Evolutionary conservation across 2,797 vertebrate genomes (phyloP).

Genomic region (Kryptolebias ocellatus): DNA sequence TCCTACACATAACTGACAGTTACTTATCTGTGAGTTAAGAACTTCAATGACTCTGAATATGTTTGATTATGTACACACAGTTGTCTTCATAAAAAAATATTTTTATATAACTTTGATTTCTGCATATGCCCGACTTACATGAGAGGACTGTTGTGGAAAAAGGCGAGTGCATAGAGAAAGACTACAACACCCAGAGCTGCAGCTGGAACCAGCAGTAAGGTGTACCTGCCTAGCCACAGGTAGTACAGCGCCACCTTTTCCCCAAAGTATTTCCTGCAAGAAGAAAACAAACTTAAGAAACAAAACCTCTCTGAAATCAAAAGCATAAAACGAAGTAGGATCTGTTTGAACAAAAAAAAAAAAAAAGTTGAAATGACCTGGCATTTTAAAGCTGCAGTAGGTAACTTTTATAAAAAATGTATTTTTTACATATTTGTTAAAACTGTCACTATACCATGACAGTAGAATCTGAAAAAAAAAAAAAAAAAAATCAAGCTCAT

Average conservation of each 20-base stretch:
- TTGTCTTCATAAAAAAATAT: no score
- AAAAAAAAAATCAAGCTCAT: no score
- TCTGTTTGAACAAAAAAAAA: not conserved
- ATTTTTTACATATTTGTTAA: no score
- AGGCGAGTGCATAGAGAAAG: constrained; percentile 84
- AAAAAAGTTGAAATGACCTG: no score
- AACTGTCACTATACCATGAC: no score
- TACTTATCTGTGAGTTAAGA: no score
- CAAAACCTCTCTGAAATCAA: not conserved
- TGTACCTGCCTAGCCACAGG: constrained; percentile 95
- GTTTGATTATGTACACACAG: no score
- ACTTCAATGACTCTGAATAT: no score
- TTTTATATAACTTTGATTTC: not conserved
- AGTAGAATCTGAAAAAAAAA: no score
- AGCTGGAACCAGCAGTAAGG: constrained; percentile 84
- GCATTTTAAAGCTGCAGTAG: no score
- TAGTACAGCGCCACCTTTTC: constrained; percentile 95
- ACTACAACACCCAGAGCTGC: constrained; percentile 78
- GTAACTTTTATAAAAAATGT: no score
- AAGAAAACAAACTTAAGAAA: not conserved
- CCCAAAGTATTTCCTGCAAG: constrained; percentile 89
- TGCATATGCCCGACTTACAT: constrained; percentile 81
- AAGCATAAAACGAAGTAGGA: not conserved
- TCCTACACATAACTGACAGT: no score
- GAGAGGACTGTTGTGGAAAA: constrained; percentile 86